Evolutionary conservation across 2,888 invertebrate species (phyloP).

Genomic region (Scaptomyza cyrtandrae): DNA sequence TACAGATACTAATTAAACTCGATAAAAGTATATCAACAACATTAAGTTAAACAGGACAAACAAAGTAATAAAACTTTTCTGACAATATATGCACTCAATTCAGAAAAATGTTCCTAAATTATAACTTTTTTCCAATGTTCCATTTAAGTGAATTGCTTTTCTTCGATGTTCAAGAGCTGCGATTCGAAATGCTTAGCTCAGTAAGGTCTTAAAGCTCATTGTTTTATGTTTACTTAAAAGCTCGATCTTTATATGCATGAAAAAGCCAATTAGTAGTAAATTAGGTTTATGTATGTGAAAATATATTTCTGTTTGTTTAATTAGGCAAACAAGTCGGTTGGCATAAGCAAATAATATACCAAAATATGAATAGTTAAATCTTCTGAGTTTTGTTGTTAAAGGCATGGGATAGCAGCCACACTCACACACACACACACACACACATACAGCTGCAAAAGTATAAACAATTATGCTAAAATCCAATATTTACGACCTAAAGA

Average conservation of each 20-base stretch:
- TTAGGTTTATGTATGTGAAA: neutral
- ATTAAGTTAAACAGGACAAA: no score
- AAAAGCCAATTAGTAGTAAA: slow-evolving; percentile 10
- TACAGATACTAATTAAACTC: no score
- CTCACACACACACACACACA: neutral
- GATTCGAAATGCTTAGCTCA: no score
- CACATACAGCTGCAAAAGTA: slow-evolving; percentile 59
- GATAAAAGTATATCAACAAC: no score
- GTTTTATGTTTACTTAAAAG: slow-evolving; percentile 1
- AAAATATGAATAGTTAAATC: slow-evolving; percentile 10
- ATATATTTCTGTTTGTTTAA: slow-evolving; percentile 3
- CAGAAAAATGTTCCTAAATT: no score
- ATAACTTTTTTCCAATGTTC: no score
- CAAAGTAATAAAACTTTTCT: no score
- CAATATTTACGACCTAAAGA: slow-evolving; percentile 69
- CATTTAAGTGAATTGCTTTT: no score
- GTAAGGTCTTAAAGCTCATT: no score
- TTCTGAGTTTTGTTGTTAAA: slow-evolving; percentile 18
- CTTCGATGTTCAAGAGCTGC: no score
- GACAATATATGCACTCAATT: no score
- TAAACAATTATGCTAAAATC: slow-evolving; percentile 77
- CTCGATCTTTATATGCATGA: neutral
- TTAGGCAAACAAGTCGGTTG: neutral
- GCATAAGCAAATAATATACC: neutral
- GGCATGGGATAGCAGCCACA: slow-evolving; percentile 38